Conservation (phyloP, 2,113 vertebrate genomes). For the Takifugu flavidus region DNA sequence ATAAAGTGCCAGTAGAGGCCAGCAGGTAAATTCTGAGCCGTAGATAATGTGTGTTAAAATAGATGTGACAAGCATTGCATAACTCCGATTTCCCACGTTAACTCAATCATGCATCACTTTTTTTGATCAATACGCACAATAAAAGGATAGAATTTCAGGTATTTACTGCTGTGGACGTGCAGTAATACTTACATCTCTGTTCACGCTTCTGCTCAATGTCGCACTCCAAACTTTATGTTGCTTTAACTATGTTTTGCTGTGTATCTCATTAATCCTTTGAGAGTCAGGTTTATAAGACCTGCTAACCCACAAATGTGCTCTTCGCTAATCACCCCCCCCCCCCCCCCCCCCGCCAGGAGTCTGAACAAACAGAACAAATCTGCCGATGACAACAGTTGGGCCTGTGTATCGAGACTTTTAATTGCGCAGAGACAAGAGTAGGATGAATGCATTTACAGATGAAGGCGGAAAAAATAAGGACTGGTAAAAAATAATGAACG, state of each 20-base stretch:
- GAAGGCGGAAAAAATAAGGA: constrained; percentile 39
- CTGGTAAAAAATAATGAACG: constrained; percentile 51
- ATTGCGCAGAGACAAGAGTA: constrained; percentile 28
- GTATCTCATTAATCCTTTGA: constrained; percentile 15
- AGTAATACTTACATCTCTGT: background rate
- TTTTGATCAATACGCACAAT: constrained; percentile 1
- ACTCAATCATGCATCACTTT: constrained; percentile 12
- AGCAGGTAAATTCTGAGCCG: background rate
- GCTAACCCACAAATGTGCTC: constrained; percentile 13
- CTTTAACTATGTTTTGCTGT: background rate
- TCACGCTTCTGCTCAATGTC: background rate
- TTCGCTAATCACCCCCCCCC: constrained; percentile 5
- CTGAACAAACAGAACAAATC: constrained; percentile 18
- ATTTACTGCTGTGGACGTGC: background rate
- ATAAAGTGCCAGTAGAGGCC: too few relatives aligned
- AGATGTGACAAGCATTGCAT: background rate
- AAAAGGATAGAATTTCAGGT: background rate
- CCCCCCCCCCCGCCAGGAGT: constrained; percentile 6
- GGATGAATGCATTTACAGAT: constrained; percentile 45
- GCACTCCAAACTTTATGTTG: background rate
- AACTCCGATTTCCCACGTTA: constrained; percentile 3
- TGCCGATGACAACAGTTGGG: constrained; percentile 20
- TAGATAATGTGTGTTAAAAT: constrained; percentile 3
- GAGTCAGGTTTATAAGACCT: constrained; percentile 21
- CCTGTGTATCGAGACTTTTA: constrained; percentile 41